phyloP scores from a whole-genome alignment of 2,888 invertebrate genomes.

The Xestia c-nigrum region DNA sequence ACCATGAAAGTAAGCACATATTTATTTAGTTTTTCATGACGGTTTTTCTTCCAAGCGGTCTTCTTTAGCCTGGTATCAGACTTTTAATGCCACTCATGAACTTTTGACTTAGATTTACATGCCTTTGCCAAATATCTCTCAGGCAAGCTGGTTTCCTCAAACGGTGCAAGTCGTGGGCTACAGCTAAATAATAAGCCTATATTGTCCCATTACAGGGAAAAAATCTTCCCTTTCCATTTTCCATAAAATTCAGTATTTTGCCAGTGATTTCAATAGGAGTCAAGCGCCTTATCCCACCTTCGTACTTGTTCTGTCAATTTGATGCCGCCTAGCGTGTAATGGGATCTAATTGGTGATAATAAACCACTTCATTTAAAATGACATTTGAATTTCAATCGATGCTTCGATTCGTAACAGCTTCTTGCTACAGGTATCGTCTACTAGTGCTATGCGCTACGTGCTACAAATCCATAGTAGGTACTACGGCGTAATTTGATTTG shows the following conservation, averaged over 20 bases:
- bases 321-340: not conserved
- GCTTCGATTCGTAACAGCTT: conserved; percentile 8
- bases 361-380: not conserved
- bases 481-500: not conserved
- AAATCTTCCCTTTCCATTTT: not conserved
- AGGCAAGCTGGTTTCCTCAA: no score
- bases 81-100: no score
- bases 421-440: conserved; percentile 37
- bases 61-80: no score
- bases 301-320: not conserved
- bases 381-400: not conserved
- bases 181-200: not conserved
- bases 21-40: not conserved
- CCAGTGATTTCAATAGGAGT: not conserved
- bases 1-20: not conserved
- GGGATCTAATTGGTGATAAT: not conserved
- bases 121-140: no score
- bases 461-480: conserved; percentile 17
- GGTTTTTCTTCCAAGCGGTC: not conserved
- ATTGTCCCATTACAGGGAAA: not conserved
- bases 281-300: not conserved
- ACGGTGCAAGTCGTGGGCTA: not conserved
- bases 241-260: not conserved
- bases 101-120: no score
- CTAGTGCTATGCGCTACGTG: conserved; percentile 29